These are phyloP conservation scores for Fukomys damarensis DNA, from an alignment of 2,113 vertebrate genomes.

Conservation along the genomic window DNA sequence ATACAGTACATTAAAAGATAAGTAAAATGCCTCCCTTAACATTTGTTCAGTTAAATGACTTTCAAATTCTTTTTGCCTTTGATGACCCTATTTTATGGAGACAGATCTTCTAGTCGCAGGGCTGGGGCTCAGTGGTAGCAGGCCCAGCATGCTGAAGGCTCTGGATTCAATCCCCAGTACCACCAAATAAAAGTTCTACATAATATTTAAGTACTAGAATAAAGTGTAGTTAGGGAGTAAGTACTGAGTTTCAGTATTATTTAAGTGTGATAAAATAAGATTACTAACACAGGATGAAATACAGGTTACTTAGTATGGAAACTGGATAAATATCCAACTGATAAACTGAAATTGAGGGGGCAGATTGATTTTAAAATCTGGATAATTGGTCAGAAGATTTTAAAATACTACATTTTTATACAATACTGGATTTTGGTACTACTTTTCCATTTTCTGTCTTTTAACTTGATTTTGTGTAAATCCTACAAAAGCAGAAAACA, in stretches of 20 bases:
- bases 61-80: slow-evolving; percentile 1
- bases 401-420: neutral
- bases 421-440: neutral
- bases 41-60: neutral
- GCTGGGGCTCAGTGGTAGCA: neutral
- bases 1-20: neutral
- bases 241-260: neutral
- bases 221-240: neutral
- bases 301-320: neutral
- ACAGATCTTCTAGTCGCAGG: neutral
- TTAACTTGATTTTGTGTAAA: neutral
- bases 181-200: neutral
- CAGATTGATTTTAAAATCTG: neutral
- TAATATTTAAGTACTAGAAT: neutral
- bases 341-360: neutral
- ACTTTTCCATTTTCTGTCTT: neutral
- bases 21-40: neutral
- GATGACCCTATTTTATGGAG: neutral
- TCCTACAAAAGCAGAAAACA: neutral
- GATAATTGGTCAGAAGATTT: neutral
- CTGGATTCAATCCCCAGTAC: neutral
- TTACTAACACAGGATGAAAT: neutral
- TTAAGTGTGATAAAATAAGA: neutral
- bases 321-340: neutral
- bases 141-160: no score